Conservation (phyloP, 2,113 vertebrate genomes). For the Ophiodon elongatus region DNA sequence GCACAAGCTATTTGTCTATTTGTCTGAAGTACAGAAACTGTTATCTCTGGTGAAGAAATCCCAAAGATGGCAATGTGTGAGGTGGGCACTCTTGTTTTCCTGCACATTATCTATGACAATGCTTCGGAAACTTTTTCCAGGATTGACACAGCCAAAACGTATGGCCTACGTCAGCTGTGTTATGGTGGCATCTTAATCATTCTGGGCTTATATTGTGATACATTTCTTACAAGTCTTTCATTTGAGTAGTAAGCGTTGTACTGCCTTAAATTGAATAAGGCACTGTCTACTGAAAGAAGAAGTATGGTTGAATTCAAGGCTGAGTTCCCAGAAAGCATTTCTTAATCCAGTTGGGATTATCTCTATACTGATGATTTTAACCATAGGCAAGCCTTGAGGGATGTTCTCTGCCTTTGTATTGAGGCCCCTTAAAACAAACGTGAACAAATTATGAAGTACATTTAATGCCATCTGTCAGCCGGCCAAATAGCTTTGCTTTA, state of each 20-base stretch:
- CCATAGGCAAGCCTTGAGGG: background rate
- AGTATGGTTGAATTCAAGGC: background rate
- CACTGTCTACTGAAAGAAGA: too few relatives aligned
- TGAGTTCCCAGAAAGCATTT: background rate
- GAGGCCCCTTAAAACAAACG: background rate
- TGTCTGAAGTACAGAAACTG: background rate
- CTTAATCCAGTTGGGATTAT: background rate
- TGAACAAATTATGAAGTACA: background rate
- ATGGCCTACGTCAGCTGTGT: background rate
- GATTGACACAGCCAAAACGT: background rate
- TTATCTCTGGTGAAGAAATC: background rate
- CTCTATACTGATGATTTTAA: background rate
- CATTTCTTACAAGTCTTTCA: background rate
- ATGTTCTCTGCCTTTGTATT: background rate
- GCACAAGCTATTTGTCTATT: background rate
- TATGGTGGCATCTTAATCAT: background rate
- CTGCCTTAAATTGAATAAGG: too few relatives aligned
- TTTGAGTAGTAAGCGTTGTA: background rate
- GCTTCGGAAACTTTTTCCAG: background rate
- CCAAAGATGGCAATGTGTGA: background rate
- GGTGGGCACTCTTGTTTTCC: background rate
- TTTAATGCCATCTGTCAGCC: background rate
- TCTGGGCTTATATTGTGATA: background rate
- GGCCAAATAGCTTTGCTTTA: slow-evolving; percentile 3
- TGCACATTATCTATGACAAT: background rate